Evolutionary conservation across 2,113 vertebrate species (phyloP), one percentile per base, ranked within the genome.

Genomic region (Herpailurus yagouaroundi): DNA sequence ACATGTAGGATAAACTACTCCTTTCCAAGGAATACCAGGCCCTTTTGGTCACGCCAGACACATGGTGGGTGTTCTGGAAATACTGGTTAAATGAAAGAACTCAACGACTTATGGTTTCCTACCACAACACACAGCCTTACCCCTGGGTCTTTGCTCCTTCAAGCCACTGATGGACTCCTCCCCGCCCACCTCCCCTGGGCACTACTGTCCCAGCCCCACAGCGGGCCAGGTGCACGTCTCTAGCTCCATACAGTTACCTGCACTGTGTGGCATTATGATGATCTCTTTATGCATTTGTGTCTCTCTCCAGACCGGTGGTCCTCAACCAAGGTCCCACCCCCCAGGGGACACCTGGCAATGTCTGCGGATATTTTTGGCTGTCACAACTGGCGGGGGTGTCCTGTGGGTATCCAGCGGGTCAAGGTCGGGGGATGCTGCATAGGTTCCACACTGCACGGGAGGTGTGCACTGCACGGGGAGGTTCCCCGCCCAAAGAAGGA

Each of bases 161-260:
- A 18, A 2, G 2, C 16, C 31, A 12, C 31, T 19, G 3, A 31
- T 5, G 18, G 50, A 38, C 23, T 48, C 60, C 33, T 27, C 21
- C 27, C 7, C 4, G 8, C 27, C 52, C 5, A 1, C n/a, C 63
- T 7, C 3, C 66, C 31, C n/a, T 0, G 66, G 80, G n/a, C 41
- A 21, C 13, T 1, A 31, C 3, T 1, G 13, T 11, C 31, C 23
- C 9, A 6, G 23, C 16, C 64, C 36, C 38, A 16, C 1, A 4
- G 11, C 0, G 0, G 60, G 5, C 4, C 36, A 25, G 31, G 18
- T 18, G 11, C 48, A 50, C 5, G 0, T 41, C 21, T 52, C 50
- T 16, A 4, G 19, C 18, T 27, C 55, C 1, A 3, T 1, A 1
- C 1, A 1, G 4, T 4, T 11, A 29, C 4, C 60, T n/a, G 55